phyloP scores from a whole-genome alignment of 2,113 vertebrate species.

The Edolisoma coerulescens region DNA sequence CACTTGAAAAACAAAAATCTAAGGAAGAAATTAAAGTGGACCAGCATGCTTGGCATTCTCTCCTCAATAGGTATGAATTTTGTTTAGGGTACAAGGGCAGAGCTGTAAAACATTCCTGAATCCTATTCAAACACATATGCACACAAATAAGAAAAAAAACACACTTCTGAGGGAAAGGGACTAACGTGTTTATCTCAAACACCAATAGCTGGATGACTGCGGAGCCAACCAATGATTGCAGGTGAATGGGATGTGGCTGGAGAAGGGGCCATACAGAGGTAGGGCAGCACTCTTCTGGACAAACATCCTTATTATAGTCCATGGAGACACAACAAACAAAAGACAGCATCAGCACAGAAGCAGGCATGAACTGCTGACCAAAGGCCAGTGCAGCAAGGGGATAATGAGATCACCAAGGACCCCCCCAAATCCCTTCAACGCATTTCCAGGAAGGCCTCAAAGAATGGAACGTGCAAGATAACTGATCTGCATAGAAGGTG shows the following conservation, averaged over 20 bases:
- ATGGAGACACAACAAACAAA: background rate
- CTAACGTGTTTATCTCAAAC: fast-evolving
- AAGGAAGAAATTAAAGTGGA: background rate
- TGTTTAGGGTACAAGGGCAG: background rate
- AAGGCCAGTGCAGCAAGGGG: background rate
- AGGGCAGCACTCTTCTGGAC: background rate
- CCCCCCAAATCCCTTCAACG: background rate
- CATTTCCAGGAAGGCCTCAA: background rate
- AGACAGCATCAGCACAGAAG: background rate
- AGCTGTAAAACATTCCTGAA: background rate
- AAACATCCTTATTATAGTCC: too few relatives aligned
- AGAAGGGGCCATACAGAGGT: background rate
- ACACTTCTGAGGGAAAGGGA: too few relatives aligned
- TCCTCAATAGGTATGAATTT: background rate
- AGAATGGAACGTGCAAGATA: background rate
- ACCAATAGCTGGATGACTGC: background rate
- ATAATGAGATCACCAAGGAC: background rate
- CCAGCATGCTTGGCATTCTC: background rate
- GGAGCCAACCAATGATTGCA: background rate
- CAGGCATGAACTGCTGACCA: fast-evolving
- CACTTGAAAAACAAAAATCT: background rate
- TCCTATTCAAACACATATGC: background rate
- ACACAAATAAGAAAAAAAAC: background rate
- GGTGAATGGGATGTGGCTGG: background rate
- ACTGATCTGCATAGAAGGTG: background rate